Base-by-base conservation (phyloP, 2,888 invertebrate species). In the Apodemia duryi region DNA sequence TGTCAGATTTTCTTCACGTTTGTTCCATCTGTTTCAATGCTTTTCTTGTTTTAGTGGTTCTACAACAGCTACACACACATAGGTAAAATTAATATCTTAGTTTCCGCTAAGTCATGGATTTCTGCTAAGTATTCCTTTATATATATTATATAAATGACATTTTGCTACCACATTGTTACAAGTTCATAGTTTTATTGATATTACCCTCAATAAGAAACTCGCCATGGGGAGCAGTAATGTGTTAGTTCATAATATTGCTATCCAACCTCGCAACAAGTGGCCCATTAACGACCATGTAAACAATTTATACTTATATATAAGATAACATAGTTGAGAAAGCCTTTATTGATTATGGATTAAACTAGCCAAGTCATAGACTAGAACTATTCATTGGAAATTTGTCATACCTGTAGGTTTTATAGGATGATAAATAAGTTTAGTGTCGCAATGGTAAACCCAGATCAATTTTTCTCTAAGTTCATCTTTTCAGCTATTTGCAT, bases 241-340 rank as follows among this genome's bases (percentile, higher is more conserved):
- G 72, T 71, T 67, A 70, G 72, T 72, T 72, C 69, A 71, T 74
- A 71, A 62, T 74, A 71, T 74, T 75, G 74, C 71, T 66, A 66
- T 66, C 38, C 63, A 32, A 66, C 62, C 63, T 69, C 67, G 75
- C 81, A 82, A 83, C 82, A 83, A 83, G 82, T 83, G 79, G 79
- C 72, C 73, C 74, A 76, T 79, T 81, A 75, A 73, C 74, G 54
- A 63, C 54, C 35, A 41, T 52, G 63, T 63, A 54, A 28, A 60
- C 57, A 54, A 38, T 38, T 21, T 41, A 32, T 13, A 38, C 63
- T 41, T 57, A 10, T 32, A 29, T 13, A n/a, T 60, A 60, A 32
- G 13, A 13, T n/a, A 2, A 13, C 29, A 32, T 13, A 57, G 29
- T 13, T 6, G 2, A 32, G 9, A 52, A 7, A 52, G 32, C 29